Conservation (phyloP, 2,888 invertebrate species). For the Oscheius sp. region DNA sequence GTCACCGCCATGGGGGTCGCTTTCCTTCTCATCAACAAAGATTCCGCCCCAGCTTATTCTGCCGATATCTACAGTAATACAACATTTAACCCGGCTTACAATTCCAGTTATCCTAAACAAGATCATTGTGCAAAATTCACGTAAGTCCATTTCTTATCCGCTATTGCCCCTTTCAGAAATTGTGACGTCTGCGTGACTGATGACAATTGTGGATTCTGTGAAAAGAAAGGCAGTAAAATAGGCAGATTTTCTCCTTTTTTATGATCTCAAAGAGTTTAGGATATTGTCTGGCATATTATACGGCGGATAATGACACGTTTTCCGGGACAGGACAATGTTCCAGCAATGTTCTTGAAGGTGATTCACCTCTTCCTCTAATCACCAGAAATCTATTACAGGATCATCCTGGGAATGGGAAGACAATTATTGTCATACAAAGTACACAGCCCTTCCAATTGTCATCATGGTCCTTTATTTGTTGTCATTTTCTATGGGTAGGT, state of each 20-base stretch:
- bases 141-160: not conserved
- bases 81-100: not conserved
- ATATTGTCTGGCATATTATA: constrained; percentile 52
- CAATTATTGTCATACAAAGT: constrained; percentile 71
- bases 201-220: constrained; percentile 74
- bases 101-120: constrained; percentile 32
- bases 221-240: constrained; percentile 40
- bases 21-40: constrained; percentile 60
- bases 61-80: constrained; percentile 38
- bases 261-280: constrained; percentile 31
- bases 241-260: constrained; percentile 34
- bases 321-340: constrained; percentile 54
- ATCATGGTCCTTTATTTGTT: constrained; percentile 67
- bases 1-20: constrained; percentile 63
- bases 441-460: constrained; percentile 71
- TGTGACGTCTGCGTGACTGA: constrained; percentile 76
- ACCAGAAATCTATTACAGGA: constrained; percentile 4
- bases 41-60: constrained; percentile 39
- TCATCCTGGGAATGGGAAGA: constrained; percentile 55
- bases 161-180: constrained; percentile 49
- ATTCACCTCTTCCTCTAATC: no score
- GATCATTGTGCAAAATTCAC: constrained; percentile 32
- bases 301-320: constrained; percentile 22
- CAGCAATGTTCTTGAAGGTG: not conserved
- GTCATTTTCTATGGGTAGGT: constrained; percentile 55